A percentile compares a stretch with the other conserved stretches of the same genome.
Conservation (phyloP, 2,797 vertebrate species). For the Micromesistius poutassou region DNA sequence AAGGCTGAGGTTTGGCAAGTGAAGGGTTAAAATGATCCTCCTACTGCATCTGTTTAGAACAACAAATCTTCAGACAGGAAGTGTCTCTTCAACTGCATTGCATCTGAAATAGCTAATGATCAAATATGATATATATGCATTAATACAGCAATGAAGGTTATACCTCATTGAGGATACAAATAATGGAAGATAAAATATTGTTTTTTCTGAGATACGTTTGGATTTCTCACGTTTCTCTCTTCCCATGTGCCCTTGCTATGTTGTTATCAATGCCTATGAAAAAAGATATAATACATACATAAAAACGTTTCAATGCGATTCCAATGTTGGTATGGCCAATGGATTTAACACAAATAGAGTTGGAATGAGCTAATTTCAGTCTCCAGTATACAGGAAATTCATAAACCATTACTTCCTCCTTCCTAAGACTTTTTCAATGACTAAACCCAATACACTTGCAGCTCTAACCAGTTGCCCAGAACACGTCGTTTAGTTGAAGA, state of each 20-base stretch:
- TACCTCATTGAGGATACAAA: neutral
- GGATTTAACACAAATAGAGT: neutral
- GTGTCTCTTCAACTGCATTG: neutral
- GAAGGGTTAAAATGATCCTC: neutral
- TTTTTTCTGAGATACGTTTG: too few relatives aligned
- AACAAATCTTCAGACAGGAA: neutral
- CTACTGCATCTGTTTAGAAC: neutral
- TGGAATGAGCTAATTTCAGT: neutral
- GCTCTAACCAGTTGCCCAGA: neutral
- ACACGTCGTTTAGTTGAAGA: neutral
- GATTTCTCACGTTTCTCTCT: neutral
- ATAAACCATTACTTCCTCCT: neutral
- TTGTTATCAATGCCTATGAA: too few relatives aligned
- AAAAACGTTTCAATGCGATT: neutral
- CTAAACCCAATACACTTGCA: neutral
- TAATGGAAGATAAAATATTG: neutral
- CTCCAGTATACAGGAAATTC: neutral
- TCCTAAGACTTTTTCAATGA: neutral
- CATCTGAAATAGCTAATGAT: neutral
- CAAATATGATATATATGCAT: neutral
- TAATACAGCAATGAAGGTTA: neutral
- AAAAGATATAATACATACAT: neutral
- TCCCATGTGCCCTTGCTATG: neutral
- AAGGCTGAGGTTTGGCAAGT: neutral
- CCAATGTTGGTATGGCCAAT: neutral